Evolutionary conservation across 2,888 invertebrate genomes (phyloP), one percentile per base, ranked within the genome.

Genomic region (Chironomus riparius): DNA sequence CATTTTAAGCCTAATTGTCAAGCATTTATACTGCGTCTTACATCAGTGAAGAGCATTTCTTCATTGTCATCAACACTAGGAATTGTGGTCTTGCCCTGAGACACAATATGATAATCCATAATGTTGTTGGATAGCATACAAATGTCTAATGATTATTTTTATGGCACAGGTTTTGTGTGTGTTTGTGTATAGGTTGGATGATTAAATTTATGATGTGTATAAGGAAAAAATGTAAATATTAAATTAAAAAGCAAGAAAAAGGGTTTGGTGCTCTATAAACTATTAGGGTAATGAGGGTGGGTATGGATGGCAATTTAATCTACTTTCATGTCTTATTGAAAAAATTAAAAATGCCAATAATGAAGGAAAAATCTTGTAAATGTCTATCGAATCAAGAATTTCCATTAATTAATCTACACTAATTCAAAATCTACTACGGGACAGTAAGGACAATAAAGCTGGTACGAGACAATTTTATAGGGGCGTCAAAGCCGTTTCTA

Each of bases 81-180:
- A 83, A 95, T 94, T 80, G 92, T 91, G 80, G 89, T 90, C 86
- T 92, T 93, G 85, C 95, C 95, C 87, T 95, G 95, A 84, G 93
- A 89, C 84, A 94, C 88, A 89, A 91, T 93, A 87, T 88, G 85
- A 88, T 93, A 95, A 84, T 91, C 90, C 84, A 86, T 83, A 85
- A 92, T 84, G 86, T 92, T 89, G 84, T 91, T 87, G 82, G 88
- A 87, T 83, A 93, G 88, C 82, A 89, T 83, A 86, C 91, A 89
- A 10, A 38, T 69, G 24, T 76, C 76, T 76, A 38, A 13, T n/a
- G 28, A 38, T 38, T 10, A 10, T 7, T 38, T 38, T 38, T 38
- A 10, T 10, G 10, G 10, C 38, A 38, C 38, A 38, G 38, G 65
- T 50, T 48, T 70, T 69, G 47, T 69, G 69, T n/a, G 3, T 69